phyloP scores from a whole-genome alignment of 2,888 invertebrate genomes.

The Schrankia costaestrigalis region DNA sequence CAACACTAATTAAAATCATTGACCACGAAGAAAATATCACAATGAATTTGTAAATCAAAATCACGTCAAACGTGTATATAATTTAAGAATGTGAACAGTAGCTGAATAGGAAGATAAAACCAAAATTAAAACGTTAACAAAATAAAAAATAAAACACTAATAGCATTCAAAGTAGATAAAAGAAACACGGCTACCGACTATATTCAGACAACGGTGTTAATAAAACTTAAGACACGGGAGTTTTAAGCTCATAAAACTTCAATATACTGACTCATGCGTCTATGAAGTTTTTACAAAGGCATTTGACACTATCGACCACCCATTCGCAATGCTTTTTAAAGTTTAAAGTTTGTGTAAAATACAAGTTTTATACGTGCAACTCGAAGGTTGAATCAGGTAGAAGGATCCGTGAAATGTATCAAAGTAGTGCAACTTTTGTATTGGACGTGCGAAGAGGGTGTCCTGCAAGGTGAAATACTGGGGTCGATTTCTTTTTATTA shows the following conservation, averaged over 20 bases:
- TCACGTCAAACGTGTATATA: no score
- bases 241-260: conserved; percentile 30
- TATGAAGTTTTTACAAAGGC: conserved; percentile 43
- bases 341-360: conserved; percentile 43
- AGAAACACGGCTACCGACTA: conserved; percentile 15
- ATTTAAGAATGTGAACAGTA: no score
- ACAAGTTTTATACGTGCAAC: conserved; percentile 50
- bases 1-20: no score
- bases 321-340: conserved; percentile 44
- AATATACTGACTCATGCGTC: conserved; percentile 20
- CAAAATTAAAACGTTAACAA: no score
- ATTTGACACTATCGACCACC: conserved; percentile 57
- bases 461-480: conserved; percentile 61
- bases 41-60: no score
- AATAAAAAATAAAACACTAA: not conserved
- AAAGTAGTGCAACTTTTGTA: conserved; percentile 75
- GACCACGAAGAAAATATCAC: no score
- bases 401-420: conserved; percentile 75
- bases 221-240: conserved; percentile 22
- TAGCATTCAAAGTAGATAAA: conserved; percentile 7
- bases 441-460: conserved; percentile 72
- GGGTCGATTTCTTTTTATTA: conserved; percentile 50
- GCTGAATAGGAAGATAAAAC: no score
- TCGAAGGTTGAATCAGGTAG: conserved; percentile 67
- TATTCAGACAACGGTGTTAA: conserved; percentile 4